Base-by-base conservation (phyloP, 2,888 invertebrate species). In the Anarsia innoxiella region DNA sequence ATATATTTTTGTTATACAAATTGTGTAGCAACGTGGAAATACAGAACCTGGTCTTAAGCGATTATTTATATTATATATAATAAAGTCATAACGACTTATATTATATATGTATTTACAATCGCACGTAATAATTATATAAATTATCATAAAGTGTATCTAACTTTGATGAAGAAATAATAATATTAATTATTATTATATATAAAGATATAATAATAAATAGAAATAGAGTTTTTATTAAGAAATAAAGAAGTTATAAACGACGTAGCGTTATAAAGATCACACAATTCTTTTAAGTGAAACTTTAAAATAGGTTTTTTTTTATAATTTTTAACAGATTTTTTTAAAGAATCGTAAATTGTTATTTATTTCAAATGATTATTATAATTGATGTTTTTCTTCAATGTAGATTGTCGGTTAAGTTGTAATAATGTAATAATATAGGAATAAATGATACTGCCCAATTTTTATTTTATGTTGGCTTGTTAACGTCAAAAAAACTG, bases 361-460 rank as follows among this genome's bases (percentile, higher is more conserved):
- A 84, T 84, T 84, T 84, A 84, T 84, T 84, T 83, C 76, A 84
- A 82, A 83, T 80, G 83, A 83, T 80, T 82, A 82, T 82, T 69
- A 80, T 75, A 78, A 79, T 75, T 70, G 69, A 75, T 72, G 80
- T 71, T 83, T 80, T 63, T 57, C 60, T 77, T 73, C 70, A 66
- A 55, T 67, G 73, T 80, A 80, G 78, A 66, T n/a, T 65, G 69
- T 48, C 45, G 56, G 59, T 66, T 82, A 80, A 76, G 71, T 79
- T 80, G 78, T 83, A 80, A 75, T 66, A 73, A 82, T 83, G 72
- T 70, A 66, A 68, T 74, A 78, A 75, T 66, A 73, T 82, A 83
- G 72, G 71, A 66, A 68, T 74, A 78, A 62, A 72, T 53, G 66
- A 79, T 80, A 82, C 83, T 83, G 83, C 83, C 83, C 77, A 65